phyloP scores from a whole-genome alignment of 1,140 invertebrate genomes.

The Cyclargus thomasi region DNA sequence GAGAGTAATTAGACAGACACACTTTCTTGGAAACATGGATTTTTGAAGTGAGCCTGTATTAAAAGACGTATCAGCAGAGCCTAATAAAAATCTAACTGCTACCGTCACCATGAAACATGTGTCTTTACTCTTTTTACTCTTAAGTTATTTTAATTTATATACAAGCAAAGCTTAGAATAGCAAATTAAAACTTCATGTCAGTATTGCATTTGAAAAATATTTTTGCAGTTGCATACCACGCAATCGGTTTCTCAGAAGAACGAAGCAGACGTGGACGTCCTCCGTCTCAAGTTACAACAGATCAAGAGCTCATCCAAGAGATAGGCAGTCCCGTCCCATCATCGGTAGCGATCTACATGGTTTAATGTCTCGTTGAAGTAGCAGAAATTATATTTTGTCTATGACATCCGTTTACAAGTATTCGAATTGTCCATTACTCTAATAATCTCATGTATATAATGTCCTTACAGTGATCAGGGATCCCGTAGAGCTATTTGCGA shows the following conservation, averaged over 20 bases:
- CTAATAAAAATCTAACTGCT: too few species aligned
- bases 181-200: too few species aligned
- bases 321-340: constrained; percentile 40
- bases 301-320: constrained; percentile 72
- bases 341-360: neutral
- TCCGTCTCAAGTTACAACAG: constrained; percentile 71
- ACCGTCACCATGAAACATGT: too few species aligned
- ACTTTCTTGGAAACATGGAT: too few species aligned
- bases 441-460: constrained; percentile 14
- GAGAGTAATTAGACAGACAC: too few species aligned
- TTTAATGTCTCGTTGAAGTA: neutral
- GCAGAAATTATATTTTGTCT: constrained; percentile 23
- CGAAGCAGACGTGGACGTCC: constrained; percentile 64
- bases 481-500: neutral
- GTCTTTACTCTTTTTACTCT: too few species aligned
- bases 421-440: constrained; percentile 27
- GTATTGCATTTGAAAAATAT: neutral
- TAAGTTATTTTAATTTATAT: too few species aligned
- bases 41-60: too few species aligned
- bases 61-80: too few species aligned
- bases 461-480: constrained; percentile 6
- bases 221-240: constrained; percentile 60
- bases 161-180: too few species aligned
- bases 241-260: constrained; percentile 58
- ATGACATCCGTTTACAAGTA: constrained; percentile 19